Evolutionary conservation across 2,888 invertebrate genomes (phyloP).

Genomic region (Nudaria mundana): DNA sequence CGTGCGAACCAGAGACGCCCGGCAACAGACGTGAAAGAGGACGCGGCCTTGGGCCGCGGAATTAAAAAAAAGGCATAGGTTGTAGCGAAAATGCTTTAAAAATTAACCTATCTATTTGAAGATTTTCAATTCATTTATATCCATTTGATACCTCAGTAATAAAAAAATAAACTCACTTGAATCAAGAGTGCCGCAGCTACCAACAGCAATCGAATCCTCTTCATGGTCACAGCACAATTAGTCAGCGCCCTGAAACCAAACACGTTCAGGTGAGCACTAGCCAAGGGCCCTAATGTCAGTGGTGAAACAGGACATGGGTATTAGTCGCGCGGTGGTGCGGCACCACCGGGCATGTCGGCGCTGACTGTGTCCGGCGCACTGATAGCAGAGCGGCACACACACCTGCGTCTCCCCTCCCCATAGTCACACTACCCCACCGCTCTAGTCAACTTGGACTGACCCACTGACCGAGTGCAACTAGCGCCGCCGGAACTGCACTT

Average conservation of each 20-base stretch:
- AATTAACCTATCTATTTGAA: too few relatives aligned
- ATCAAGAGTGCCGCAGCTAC: conserved; percentile 71
- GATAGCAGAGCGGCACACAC: conserved; percentile 13
- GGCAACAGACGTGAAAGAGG: too few relatives aligned
- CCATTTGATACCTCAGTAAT: too few relatives aligned
- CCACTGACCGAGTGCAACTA: conserved; percentile 76
- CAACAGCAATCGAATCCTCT: conserved; percentile 74
- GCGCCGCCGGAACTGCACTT: conserved; percentile 73
- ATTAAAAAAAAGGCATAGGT: too few relatives aligned
- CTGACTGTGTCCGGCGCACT: conserved; percentile 34
- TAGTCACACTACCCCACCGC: conserved; percentile 23
- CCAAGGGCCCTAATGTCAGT: conserved; percentile 43
- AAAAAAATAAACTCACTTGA: conserved; percentile 53
- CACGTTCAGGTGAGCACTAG: conserved; percentile 61
- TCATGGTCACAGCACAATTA: conserved; percentile 73
- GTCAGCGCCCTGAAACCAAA: conserved; percentile 72
- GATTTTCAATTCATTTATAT: too few relatives aligned
- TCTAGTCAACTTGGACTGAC: conserved; percentile 55
- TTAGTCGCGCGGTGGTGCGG: conserved; percentile 48
- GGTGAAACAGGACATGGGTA: conserved; percentile 47
- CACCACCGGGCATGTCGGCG: conserved; percentile 49
- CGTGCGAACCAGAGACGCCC: too few relatives aligned
- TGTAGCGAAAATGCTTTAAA: too few relatives aligned
- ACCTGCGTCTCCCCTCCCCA: conserved; percentile 6
- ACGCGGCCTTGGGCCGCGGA: too few relatives aligned